Percentiles rank a stretch among this genome's conserved stretches.
phyloP scores from a whole-genome alignment of 2,888 invertebrate genomes.

The Odontocolon sp. region DNA sequence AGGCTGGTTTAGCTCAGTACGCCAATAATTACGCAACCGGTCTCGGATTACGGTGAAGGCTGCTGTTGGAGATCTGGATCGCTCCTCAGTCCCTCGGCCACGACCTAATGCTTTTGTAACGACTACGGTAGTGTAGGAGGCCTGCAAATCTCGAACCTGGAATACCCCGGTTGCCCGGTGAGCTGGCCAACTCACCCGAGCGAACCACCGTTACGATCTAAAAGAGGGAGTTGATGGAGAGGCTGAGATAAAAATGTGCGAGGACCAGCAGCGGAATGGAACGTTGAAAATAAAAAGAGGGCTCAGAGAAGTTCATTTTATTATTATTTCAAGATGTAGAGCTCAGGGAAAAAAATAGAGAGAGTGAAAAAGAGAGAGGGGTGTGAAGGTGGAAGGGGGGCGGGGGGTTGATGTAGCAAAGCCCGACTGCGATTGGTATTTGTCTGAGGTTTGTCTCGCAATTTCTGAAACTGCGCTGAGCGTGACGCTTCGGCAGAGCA shows the following conservation, averaged over 20 bases:
- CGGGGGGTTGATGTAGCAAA: background rate
- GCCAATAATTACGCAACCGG: conserved; percentile 53
- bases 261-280: conserved; percentile 25
- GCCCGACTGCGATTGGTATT: conserved; percentile 27
- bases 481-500: conserved; percentile 29
- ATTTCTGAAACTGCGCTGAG: conserved; percentile 17
- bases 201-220: conserved; percentile 11
- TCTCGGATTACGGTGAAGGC: conserved; percentile 49
- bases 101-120: conserved; percentile 54
- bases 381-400: too few relatives aligned
- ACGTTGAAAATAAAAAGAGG: conserved; percentile 35
- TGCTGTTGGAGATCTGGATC: conserved; percentile 12
- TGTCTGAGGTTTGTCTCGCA: conserved; percentile 29
- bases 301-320: conserved; percentile 18
- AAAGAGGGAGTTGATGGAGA: conserved; percentile 32
- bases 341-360: background rate
- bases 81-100: conserved; percentile 35
- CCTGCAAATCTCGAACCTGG: background rate
- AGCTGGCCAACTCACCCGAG: background rate
- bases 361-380: background rate
- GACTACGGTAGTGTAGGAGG: conserved; percentile 16
- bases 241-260: conserved; percentile 49
- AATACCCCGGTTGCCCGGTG: background rate
- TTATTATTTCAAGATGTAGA: conserved; percentile 26
- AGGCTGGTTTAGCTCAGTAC: conserved; percentile 26